phyloP scores from a whole-genome alignment of 2,113 vertebrate genomes.

The Burhinus bistriatus region DNA sequence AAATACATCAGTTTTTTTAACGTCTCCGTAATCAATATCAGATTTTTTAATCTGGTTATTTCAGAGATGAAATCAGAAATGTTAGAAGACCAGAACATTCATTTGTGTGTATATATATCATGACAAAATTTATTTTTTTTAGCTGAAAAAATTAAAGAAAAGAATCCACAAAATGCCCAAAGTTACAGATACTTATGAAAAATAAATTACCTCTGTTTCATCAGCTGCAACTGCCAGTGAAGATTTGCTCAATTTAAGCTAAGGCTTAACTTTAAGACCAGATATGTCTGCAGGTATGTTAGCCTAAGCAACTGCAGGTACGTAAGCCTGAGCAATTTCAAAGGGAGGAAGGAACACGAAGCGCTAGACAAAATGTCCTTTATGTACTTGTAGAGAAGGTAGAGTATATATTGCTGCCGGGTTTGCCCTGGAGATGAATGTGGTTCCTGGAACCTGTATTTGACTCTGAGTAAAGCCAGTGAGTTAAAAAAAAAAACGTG shows the following conservation, averaged over 20 bases:
- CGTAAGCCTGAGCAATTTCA: not conserved
- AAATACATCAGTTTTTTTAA: not conserved
- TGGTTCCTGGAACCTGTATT: not conserved
- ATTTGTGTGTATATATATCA: no score
- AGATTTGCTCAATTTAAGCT: not conserved
- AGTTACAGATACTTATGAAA: not conserved
- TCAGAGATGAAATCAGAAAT: not conserved
- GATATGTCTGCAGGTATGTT: not conserved
- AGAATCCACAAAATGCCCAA: not conserved
- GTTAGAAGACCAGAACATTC: not conserved
- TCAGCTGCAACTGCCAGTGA: not conserved
- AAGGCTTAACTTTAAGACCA: not conserved
- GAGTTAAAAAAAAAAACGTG: not conserved
- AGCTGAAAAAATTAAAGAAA: not conserved
- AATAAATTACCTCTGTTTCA: not conserved
- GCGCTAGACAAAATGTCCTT: not conserved
- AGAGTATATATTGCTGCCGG: not conserved
- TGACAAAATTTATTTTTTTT: not conserved
- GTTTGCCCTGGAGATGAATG: not conserved
- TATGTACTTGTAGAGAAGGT: not conserved
- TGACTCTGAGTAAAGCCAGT: not conserved
- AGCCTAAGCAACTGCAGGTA: not conserved
- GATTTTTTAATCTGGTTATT: not conserved
- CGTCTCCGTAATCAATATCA: not conserved
- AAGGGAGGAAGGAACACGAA: not conserved